Conservation (phyloP, 1,140 invertebrate species). For the Drosophila santomea region DNA sequence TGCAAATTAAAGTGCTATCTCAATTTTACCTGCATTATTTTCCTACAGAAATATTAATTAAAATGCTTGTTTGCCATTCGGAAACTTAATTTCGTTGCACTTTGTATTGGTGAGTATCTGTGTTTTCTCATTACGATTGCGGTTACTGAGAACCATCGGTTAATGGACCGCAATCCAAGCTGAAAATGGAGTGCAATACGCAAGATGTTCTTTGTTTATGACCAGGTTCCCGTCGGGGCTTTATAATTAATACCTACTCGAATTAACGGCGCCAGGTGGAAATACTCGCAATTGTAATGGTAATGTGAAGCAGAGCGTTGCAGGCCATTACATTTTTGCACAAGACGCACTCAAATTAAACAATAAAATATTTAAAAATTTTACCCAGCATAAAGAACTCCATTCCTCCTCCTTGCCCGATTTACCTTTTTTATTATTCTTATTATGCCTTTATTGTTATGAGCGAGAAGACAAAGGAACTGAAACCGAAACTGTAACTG, state of each 20-base stretch:
- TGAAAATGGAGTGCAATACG: slow-evolving; percentile 58
- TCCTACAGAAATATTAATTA: slow-evolving; percentile 43
- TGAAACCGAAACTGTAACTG: slow-evolving; percentile 26
- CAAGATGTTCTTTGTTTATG: slow-evolving; percentile 28
- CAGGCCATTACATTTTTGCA: slow-evolving; percentile 37
- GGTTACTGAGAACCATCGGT: background rate
- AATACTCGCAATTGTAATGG: slow-evolving; percentile 53
- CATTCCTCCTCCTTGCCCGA: slow-evolving; percentile 11
- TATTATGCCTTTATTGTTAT: slow-evolving; percentile 50
- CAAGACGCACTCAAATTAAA: slow-evolving; percentile 29
- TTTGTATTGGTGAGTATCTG: slow-evolving; percentile 16
- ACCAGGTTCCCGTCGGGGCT: slow-evolving; percentile 12
- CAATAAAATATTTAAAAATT: slow-evolving; percentile 65
- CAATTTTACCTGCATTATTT: background rate
- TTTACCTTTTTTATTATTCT: slow-evolving; percentile 47
- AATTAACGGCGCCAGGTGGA: slow-evolving; percentile 16
- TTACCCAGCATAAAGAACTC: slow-evolving; percentile 23
- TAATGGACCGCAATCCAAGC: slow-evolving; percentile 49
- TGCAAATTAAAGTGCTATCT: background rate
- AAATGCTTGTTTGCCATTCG: slow-evolving; percentile 7
- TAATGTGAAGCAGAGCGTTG: slow-evolving; percentile 48
- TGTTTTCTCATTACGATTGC: slow-evolving; percentile 15
- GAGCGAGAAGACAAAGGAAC: slow-evolving; percentile 41
- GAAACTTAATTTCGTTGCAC: slow-evolving; percentile 32
- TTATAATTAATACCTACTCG: slow-evolving; percentile 62